Percentiles rank a stretch among this genome's conserved stretches.
Evolutionary conservation across 2,797 vertebrate species (phyloP).

Genomic region (Myoxocephalus aenaeus): DNA sequence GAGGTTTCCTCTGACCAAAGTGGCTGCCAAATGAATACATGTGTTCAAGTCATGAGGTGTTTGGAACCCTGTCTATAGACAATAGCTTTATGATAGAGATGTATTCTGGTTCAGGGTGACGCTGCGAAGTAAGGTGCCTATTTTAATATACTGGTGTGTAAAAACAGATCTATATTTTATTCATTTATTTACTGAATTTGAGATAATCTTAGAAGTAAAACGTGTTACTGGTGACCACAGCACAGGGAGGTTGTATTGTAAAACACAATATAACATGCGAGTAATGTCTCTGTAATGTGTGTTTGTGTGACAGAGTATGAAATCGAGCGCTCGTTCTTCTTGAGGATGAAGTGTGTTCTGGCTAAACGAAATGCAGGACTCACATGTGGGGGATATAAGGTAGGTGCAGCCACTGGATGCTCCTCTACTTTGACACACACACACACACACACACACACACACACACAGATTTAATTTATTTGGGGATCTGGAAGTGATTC

Average conservation of each 20-base stretch:
- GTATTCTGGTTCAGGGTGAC: neutral
- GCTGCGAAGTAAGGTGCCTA: neutral
- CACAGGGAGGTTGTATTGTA: neutral
- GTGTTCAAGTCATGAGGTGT: neutral
- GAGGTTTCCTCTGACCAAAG: neutral
- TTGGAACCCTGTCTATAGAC: neutral
- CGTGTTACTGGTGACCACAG: neutral
- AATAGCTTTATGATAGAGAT: neutral
- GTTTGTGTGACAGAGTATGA: slow-evolving; percentile 88
- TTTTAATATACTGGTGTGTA: neutral
- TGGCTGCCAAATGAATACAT: neutral
- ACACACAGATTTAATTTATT: neutral
- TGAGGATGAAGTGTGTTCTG: slow-evolving; percentile 96
- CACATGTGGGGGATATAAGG: slow-evolving; percentile 95
- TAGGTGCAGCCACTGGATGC: slow-evolving; percentile 49
- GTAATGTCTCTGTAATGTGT: slow-evolving; percentile 31
- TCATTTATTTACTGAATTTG: neutral
- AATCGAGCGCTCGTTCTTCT: slow-evolving; percentile 93
- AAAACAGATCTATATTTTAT: neutral
- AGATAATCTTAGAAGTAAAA: neutral
- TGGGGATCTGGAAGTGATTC: neutral
- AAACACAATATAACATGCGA: neutral
- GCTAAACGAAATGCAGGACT: slow-evolving; percentile 95
- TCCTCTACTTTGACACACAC: neutral
- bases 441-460: neutral